Evolutionary conservation across 2,797 vertebrate genomes (phyloP).

Genomic region (Agapornis canus): DNA sequence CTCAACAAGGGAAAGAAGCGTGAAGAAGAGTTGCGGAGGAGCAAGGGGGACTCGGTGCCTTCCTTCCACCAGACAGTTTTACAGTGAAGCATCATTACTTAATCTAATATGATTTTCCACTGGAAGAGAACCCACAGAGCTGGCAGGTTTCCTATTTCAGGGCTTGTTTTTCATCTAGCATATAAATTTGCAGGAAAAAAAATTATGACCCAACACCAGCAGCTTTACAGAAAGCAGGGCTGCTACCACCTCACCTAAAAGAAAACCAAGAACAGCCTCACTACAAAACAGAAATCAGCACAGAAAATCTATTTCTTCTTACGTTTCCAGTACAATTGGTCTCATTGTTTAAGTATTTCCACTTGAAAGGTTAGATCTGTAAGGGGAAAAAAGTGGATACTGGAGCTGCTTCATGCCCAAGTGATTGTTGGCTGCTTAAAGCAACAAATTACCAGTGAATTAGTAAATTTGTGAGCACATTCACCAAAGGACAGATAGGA

Average conservation of each 20-base stretch:
- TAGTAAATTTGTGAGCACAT: not conserved
- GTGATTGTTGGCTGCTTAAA: not conserved
- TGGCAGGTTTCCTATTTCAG: slow-evolving; percentile 20
- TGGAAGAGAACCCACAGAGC: not conserved
- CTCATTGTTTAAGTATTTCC: not conserved
- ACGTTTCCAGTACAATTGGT: fast-evolving
- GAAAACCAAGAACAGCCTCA: not conserved
- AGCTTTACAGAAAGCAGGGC: not conserved
- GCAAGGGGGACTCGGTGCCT: not conserved
- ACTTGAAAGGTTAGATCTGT: not conserved
- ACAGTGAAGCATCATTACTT: slow-evolving; percentile 7
- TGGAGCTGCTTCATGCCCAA: not conserved
- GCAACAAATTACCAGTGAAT: not conserved
- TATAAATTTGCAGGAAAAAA: not conserved
- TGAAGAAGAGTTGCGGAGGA: not conserved
- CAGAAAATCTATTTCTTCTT: fast-evolving
- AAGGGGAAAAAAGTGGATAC: not conserved
- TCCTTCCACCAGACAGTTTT: slow-evolving; percentile 5
- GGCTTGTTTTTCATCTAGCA: not conserved
- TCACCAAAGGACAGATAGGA: not conserved
- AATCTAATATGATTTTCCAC: slow-evolving; percentile 23
- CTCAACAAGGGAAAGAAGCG: not conserved
- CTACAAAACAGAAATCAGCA: not conserved
- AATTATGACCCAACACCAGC: not conserved
- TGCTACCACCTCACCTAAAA: fast-evolving